Evolutionary conservation across 1,140 invertebrate genomes (phyloP), one percentile per base, ranked within the genome.

Genomic region (Portunus trituberculatus): DNA sequence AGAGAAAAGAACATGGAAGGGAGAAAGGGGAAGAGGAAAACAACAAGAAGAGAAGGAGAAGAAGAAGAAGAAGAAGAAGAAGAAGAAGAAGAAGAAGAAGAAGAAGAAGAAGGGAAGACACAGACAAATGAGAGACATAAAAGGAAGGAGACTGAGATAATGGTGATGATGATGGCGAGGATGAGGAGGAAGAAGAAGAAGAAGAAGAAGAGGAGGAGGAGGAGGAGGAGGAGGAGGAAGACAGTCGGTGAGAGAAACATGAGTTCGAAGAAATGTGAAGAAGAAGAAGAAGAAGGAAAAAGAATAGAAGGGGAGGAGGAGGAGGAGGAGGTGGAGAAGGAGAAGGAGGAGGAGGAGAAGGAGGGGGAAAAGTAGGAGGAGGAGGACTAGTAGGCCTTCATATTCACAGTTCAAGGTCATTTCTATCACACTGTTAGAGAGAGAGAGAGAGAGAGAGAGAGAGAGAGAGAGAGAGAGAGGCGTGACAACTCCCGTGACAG

Each of bases 1-100:
- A 46, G 20, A 39, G 28, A 32, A 14, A 14, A 46, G 32, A 46
- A 46, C 7, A 46, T 2, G 87, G 28, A 10, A 59, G 20, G 20
- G 20, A 59, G 52, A 4, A 59, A 10, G 20, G 12, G 52, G 28
- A 87, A n/a, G 28, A 39, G 39, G 28, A 87, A n/a, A 52, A n/a
- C 14, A n/a, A 32, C 16, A 90, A 90, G 6, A 90, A 90, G 45
- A 39, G 88, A 90, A 90, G 31, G 45, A 90, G 88, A 90, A 90
- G 88, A 90, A 90, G 88, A 90, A 90, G 88, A 90, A 91, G 39
- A 91, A 91, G 39, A 91, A 52, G 39, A 91, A 52, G 39, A 91
- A 91, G 39, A 91, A 91, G 39, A 91, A 91, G 39, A 91, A 90
- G 32, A 52, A 90, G 88, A 90, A 90, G 46, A 52, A 90, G 46